Conservation (phyloP, 1,140 invertebrate species). For the Lucilia cuprina region DNA sequence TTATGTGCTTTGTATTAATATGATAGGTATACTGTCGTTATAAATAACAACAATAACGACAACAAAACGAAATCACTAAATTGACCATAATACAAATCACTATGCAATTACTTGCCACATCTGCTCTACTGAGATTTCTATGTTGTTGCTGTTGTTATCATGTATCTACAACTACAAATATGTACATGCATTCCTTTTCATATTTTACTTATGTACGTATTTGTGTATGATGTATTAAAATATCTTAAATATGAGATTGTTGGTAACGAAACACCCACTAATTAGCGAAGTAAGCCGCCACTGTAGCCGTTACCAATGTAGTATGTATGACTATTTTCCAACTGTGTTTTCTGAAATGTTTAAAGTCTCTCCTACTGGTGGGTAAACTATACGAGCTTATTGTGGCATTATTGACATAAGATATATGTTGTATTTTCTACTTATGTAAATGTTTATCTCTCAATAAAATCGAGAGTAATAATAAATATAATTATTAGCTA, state of each 20-base stretch:
- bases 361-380: neutral
- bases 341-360: neutral
- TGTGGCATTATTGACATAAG: too few relatives aligned
- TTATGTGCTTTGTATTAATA: constrained; percentile 23
- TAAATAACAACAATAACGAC: constrained; percentile 27
- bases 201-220: too few relatives aligned
- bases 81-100: constrained; percentile 27
- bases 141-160: neutral
- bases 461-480: too few relatives aligned
- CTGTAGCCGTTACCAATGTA: neutral
- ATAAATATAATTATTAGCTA: too few relatives aligned
- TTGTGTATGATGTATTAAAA: neutral
- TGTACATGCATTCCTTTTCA: neutral
- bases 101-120: constrained; percentile 29
- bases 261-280: constrained; percentile 34
- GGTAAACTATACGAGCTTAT: neutral
- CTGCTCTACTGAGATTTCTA: neutral
- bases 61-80: constrained; percentile 6
- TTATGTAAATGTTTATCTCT: too few relatives aligned
- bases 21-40: constrained; percentile 18
- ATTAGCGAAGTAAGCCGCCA: constrained; percentile 32
- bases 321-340: neutral
- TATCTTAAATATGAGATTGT: constrained; percentile 33
- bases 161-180: neutral
- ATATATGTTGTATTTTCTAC: too few relatives aligned